Base-by-base conservation (phyloP, 2,797 vertebrate species). In the Poecilia wingei region DNA sequence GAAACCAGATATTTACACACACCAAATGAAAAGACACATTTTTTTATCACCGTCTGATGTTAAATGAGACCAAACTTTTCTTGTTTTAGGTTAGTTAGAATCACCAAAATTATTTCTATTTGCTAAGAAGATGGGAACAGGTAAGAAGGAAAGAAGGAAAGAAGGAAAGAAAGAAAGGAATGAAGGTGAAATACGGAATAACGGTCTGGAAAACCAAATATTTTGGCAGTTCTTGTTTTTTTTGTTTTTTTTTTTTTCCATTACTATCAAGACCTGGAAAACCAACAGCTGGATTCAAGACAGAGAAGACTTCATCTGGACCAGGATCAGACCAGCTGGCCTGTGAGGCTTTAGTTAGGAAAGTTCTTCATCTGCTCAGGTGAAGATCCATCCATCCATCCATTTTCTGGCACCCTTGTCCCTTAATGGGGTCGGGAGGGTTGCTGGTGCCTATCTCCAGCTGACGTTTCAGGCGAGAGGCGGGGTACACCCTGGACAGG, bases 321-420 rank as follows among this genome's bases (percentile, higher is more conserved):
- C 68, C 46, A 31, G 72, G 79, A 81, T 85, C 79, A 83, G 75
- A 61, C n/a, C 57, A n/a, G 4, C n/a, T 39, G 57, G 22, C 66
- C 72, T 75, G 31, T 18, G 12, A 69, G 55, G 31, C 41, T 75
- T 80, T 72, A 33, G 31, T 79, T 49, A 70, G 47, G 28, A 47
- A 53, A 4, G 41, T 39, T 69, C 57, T n/a, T 61, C 41, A 83
- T 81, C 81, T 75, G 77, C 66, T 55, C 51, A 82, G 81, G 72
- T 31, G 31, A 31, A 31, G 31, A 31, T 31, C 36, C 36, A 36
- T 36, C 36, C 3, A 36, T 41, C 39, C 39, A 41, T 41, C 39
- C 39, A 41, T 41, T 41, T 41, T 41, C 39, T 41, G 5, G 6
- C 39, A 41, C 6, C 39, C 39, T 41, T 31, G 31, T 31, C 6